Base-by-base conservation (phyloP, 2,113 vertebrate genomes). In the Hystrix brachyura region DNA sequence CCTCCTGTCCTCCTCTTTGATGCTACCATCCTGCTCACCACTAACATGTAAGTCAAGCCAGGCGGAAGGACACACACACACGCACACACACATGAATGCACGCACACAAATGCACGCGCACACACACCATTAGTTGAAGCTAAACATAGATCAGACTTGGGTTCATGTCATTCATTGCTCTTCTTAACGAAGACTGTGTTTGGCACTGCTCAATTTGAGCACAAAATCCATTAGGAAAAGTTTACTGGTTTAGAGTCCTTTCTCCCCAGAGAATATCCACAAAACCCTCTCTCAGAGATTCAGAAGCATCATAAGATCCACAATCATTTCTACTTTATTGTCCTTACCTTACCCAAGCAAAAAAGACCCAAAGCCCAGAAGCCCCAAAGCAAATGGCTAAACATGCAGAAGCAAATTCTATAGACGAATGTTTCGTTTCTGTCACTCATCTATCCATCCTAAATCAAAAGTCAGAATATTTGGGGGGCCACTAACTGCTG, bases 71-170 rank as follows among this genome's bases (percentile, higher is more conserved):
- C 11, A 64, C 74, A 87, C 11, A 23, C 23, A 65, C 14, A 17
- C 6, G 6, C 29, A 59, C 19, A 51, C 7, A 10, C 51, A 46
- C 9, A 29, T 14, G 72, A 10, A 34, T 15, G 9, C 3, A 71
- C 32, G 12, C 51, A 69, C 64, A 69, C 27, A 25, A 27, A 51
- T 4, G 21, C 62, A 74, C 7, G 62, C 71, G 46, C n/a, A 38
- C 43, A 71, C 8, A 2, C 6, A 5, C n/a, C 60, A 71, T 34
- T 21, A 57, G 29, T 3, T 74, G 38, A 59, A 8, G 83, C 10
- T 85, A 94, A 94, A 90, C 7, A 85, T 7, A 96, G 43, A 34
- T 76, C n/a, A 93, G 65, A 88, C 18, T 82, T 79, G 7, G 48
- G 74, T 48, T 88, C 69, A 64, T 29, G 18, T 69, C 48, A 86